A percentile compares a stretch with the other conserved stretches of the same genome.
phyloP scores from a whole-genome alignment of 2,888 invertebrate genomes.

The Panopea generosa region DNA sequence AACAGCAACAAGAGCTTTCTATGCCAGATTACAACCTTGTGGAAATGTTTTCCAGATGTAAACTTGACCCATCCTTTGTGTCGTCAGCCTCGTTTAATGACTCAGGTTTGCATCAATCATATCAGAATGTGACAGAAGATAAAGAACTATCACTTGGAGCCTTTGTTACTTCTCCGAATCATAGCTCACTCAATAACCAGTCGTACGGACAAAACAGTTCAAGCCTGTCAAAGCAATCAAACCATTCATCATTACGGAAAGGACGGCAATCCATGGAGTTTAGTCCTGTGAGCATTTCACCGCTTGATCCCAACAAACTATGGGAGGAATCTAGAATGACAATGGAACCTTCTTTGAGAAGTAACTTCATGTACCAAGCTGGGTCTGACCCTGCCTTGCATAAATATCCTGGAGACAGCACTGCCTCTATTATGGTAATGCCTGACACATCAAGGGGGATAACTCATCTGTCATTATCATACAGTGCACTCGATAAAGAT shows the following conservation, averaged over 20 bases:
- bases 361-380: too few species aligned
- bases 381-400: constrained; percentile 18
- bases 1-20: constrained; percentile 26
- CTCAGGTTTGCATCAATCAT: constrained; percentile 10
- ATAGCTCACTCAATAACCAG: too few species aligned
- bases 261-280: constrained; percentile 6
- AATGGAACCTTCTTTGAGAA: too few species aligned
- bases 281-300: constrained; percentile 61
- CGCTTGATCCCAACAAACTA: constrained; percentile 69
- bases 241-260: background rate
- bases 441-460: constrained; percentile 47
- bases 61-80: constrained; percentile 48
- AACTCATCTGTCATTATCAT: constrained; percentile 57
- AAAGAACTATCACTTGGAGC: too few species aligned
- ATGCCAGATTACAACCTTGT: constrained; percentile 46
- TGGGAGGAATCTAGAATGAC: constrained; percentile 61
- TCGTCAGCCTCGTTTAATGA: constrained; percentile 49
- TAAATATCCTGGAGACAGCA: constrained; percentile 16
- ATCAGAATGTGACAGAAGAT: too few species aligned
- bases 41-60: constrained; percentile 60
- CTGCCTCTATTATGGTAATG: constrained; percentile 24
- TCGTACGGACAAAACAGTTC: too few species aligned
- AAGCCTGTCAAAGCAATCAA: too few species aligned
- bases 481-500: constrained; percentile 16
- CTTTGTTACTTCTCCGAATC: too few species aligned